Conservation (phyloP, 1,140 invertebrate species). For the Solenopsis fugax region DNA sequence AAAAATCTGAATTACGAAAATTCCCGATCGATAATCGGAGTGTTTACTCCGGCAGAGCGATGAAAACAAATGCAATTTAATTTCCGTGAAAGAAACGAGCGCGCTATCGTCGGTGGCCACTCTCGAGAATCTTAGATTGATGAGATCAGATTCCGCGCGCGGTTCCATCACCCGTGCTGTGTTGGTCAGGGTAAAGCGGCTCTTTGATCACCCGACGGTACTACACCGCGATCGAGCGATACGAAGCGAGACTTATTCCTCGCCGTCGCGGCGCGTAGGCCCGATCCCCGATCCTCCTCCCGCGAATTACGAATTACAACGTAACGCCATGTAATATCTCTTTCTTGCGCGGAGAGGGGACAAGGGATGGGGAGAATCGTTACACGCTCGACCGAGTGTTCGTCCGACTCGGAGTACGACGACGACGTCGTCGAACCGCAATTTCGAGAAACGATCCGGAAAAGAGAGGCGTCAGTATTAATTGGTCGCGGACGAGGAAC, state of each 20-base stretch:
- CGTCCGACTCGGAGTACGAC: background rate
- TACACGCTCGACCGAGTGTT: constrained; percentile 32
- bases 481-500: constrained; percentile 80
- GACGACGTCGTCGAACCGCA: constrained; percentile 49
- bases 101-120: constrained; percentile 8
- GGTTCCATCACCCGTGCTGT: background rate
- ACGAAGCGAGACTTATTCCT: constrained; percentile 21
- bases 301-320: constrained; percentile 31
- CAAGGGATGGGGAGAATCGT: background rate
- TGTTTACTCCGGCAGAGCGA: constrained; percentile 27
- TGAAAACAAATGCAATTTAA: constrained; percentile 56
- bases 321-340: constrained; percentile 23
- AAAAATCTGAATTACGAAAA: constrained; percentile 29
- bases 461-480: constrained; percentile 80
- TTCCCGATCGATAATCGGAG: constrained; percentile 8
- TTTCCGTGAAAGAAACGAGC: constrained; percentile 10
- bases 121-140: constrained; percentile 33
- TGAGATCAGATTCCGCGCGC: background rate
- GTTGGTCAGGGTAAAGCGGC: constrained; percentile 37
- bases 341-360: background rate
- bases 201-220: constrained; percentile 64
- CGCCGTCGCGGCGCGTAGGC: background rate
- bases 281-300: background rate
- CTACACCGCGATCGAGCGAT: constrained; percentile 37
- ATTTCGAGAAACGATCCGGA: constrained; percentile 60